Evolutionary conservation across 1,140 invertebrate genomes (phyloP).

Genomic region (Adelges cooleyi): DNA sequence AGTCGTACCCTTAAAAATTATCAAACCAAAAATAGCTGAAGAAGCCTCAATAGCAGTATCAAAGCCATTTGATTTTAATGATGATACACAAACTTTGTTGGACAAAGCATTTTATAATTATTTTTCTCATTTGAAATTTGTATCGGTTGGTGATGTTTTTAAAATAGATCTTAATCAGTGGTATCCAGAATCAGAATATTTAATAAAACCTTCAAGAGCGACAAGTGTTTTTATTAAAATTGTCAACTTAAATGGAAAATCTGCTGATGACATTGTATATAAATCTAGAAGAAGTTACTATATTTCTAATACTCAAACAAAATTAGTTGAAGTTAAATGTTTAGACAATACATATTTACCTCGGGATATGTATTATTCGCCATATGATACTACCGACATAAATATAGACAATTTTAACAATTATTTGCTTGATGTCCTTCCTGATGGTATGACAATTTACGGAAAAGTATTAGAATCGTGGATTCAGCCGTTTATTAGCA

Average conservation of each 20-base stretch:
- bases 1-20: neutral
- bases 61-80: neutral
- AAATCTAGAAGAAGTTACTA: constrained; percentile 9
- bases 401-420: constrained; percentile 5
- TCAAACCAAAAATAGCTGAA: neutral
- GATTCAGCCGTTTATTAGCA: constrained; percentile 11
- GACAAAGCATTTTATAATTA: constrained; percentile 8
- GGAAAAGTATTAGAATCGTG: neutral
- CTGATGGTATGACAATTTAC: neutral
- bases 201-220: neutral
- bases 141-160: neutral
- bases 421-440: constrained; percentile 1
- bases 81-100: neutral
- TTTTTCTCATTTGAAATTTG: constrained; percentile 5
- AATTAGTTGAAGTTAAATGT: constrained; percentile 4
- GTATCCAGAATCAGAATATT: neutral
- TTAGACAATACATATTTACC: neutral
- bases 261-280: neutral
- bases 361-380: neutral
- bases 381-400: neutral
- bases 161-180: neutral
- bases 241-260: neutral
- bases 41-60: constrained; percentile 7
- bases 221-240: neutral
- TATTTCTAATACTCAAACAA: neutral